phyloP scores from a whole-genome alignment of 1,140 invertebrate species.

The Tetragonula clypearis region DNA sequence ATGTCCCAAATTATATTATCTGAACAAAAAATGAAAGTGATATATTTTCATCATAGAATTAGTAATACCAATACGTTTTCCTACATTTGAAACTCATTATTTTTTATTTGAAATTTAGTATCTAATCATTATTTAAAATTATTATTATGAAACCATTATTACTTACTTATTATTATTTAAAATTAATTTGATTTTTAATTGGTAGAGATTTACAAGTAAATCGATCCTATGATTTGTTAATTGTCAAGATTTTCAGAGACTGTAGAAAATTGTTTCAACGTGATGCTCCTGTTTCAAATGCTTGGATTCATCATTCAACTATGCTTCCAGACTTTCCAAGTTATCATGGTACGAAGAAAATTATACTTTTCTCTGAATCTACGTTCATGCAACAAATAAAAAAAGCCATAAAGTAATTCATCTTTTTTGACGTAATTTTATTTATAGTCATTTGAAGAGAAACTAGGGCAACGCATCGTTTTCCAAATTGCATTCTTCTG shows the following conservation, averaged over 20 bases:
- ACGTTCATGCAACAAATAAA: neutral
- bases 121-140: no score
- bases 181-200: no score
- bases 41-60: no score
- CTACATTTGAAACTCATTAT: no score
- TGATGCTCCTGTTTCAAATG: slow-evolving; percentile 67
- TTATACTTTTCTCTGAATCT: neutral
- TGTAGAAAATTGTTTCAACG: slow-evolving; percentile 76
- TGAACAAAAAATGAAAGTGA: no score
- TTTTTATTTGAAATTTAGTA: no score
- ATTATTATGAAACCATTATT: no score
- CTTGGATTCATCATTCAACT: slow-evolving; percentile 57
- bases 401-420: neutral
- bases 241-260: slow-evolving; percentile 63
- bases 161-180: no score
- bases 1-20: no score
- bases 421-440: neutral
- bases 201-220: no score
- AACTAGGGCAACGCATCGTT: neutral
- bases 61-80: no score
- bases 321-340: slow-evolving; percentile 66
- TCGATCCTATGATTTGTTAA: neutral
- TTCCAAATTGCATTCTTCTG: slow-evolving; percentile 49
- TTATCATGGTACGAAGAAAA: slow-evolving; percentile 57
- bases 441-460: slow-evolving; percentile 18